A percentile compares a stretch with the other conserved stretches of the same genome.
Evolutionary conservation across 2,888 invertebrate genomes (phyloP).

Genomic region (Drosophila bunnanda): DNA sequence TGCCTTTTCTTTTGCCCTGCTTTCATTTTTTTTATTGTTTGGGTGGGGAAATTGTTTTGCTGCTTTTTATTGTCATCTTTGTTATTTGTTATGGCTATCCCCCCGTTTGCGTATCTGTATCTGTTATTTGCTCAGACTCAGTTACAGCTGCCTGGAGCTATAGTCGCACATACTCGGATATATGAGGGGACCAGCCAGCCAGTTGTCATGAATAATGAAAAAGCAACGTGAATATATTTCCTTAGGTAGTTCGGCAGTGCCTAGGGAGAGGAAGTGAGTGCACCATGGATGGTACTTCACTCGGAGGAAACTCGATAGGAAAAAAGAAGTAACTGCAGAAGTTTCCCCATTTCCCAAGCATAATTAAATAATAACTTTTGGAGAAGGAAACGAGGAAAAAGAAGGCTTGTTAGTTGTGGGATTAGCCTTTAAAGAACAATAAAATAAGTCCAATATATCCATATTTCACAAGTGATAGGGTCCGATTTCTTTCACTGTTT

Average conservation of each 20-base stretch:
- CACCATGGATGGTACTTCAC: slow-evolving; percentile 15
- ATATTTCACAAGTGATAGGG: too few relatives aligned
- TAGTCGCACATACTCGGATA: slow-evolving; percentile 27
- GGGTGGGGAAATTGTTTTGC: slow-evolving; percentile 72
- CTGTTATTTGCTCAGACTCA: slow-evolving; percentile 70
- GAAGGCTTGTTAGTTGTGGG: neutral
- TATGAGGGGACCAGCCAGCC: slow-evolving; percentile 58
- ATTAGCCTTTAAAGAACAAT: neutral
- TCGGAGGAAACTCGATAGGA: slow-evolving; percentile 35
- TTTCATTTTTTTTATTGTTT: slow-evolving; percentile 35
- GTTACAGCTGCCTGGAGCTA: slow-evolving; percentile 60
- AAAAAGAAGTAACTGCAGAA: slow-evolving; percentile 9
- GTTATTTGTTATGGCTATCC: slow-evolving; percentile 62
- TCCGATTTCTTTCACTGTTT: slow-evolving; percentile 6
- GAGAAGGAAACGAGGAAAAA: neutral
- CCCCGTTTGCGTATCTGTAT: slow-evolving; percentile 16
- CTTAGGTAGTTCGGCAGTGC: slow-evolving; percentile 28
- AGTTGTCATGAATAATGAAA: slow-evolving; percentile 80
- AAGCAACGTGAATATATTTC: slow-evolving; percentile 77
- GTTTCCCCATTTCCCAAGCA: slow-evolving; percentile 6
- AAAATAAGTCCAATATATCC: neutral
- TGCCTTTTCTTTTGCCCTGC: slow-evolving; percentile 55
- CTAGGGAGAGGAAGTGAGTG: slow-evolving; percentile 8
- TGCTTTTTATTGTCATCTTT: slow-evolving; percentile 81
- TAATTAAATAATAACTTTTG: slow-evolving; percentile 20